phyloP scores from a whole-genome alignment of 2,888 invertebrate genomes.

The Caenorhabditis wallacei region DNA sequence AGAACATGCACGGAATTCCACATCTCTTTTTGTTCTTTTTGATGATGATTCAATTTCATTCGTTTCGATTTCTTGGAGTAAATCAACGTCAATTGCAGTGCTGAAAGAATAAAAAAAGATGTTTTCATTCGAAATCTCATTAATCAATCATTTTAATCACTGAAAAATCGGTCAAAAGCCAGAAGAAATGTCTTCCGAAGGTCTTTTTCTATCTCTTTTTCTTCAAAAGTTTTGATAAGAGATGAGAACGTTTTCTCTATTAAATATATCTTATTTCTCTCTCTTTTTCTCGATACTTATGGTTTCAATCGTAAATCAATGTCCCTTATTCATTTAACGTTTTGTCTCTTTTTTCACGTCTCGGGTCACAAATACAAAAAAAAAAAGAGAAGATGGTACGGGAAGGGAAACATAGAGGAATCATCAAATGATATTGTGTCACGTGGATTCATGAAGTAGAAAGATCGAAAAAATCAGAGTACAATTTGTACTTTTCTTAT shows the following conservation, averaged over 20 bases:
- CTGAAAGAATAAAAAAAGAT: constrained; percentile 28
- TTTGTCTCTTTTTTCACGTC: constrained; percentile 53
- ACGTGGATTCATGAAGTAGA: constrained; percentile 7
- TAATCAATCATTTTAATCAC: constrained; percentile 49
- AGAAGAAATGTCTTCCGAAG: background rate
- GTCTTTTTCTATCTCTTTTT: background rate
- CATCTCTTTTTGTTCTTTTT: constrained; percentile 56
- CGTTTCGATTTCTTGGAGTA: constrained; percentile 63
- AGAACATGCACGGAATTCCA: constrained; percentile 69
- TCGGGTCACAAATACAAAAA: constrained; percentile 32
- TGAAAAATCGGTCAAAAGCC: constrained; percentile 52
- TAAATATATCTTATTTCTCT: background rate
- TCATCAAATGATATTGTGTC: background rate
- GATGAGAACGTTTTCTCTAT: constrained; percentile 37
- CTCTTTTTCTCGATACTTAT: constrained; percentile 10
- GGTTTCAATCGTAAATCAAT: constrained; percentile 57
- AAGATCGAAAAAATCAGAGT: constrained; percentile 1
- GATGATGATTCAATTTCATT: constrained; percentile 26
- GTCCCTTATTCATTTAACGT: constrained; percentile 28
- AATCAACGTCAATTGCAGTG: constrained; percentile 61
- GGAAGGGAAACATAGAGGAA: background rate
- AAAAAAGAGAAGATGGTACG: constrained; percentile 5
- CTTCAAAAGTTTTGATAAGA: constrained; percentile 61
- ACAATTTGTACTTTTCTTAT: constrained; percentile 3
- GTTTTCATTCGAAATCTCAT: constrained; percentile 24